Conservation (phyloP, 2,797 vertebrate genomes). For the Numenius phaeopus region DNA sequence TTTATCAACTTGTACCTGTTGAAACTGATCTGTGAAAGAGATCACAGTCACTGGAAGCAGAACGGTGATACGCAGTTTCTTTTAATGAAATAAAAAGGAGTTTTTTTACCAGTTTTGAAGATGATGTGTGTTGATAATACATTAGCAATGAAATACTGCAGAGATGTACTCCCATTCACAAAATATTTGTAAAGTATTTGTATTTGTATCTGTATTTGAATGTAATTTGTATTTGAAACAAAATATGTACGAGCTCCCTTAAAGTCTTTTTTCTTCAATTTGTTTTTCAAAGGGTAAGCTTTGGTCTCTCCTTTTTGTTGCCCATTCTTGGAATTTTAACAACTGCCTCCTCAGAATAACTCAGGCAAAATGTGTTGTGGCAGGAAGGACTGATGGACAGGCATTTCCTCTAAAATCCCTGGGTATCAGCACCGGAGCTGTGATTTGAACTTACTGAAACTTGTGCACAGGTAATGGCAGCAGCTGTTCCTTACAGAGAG, state of each 20-base stretch:
- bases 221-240: not conserved
- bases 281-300: not conserved
- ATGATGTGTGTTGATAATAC: not conserved
- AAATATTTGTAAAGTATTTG: not conserved
- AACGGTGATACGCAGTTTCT: not conserved
- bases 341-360: not conserved
- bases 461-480: not conserved
- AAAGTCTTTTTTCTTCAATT: not conserved
- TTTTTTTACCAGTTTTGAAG: not conserved
- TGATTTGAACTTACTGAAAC: not conserved
- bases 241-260: not conserved
- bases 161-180: not conserved
- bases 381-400: not conserved
- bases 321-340: not conserved
- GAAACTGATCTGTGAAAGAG: not conserved
- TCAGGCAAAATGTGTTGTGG: not conserved
- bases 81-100: not conserved
- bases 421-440: not conserved
- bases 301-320: not conserved
- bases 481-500: not conserved
- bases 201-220: not conserved
- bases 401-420: slow-evolving; percentile 17
- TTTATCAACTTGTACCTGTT: not conserved
- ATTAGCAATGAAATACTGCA: not conserved
- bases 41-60: not conserved